phyloP scores from a whole-genome alignment of 2,797 vertebrate genomes.

The Threskiornis aethiopicus region DNA sequence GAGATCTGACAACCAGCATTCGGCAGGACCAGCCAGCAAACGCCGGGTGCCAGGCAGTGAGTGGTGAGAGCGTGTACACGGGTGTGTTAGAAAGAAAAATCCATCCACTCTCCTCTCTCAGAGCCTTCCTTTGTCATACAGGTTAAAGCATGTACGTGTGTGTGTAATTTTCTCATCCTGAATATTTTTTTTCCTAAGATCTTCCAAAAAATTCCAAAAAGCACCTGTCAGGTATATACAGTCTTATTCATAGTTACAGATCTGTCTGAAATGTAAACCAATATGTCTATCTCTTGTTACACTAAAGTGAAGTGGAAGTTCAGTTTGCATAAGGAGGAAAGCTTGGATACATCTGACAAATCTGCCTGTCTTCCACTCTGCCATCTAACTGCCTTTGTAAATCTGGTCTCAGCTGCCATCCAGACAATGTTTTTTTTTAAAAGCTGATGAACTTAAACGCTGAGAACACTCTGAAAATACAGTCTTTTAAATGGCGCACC shows the following conservation, averaged over 20 bases:
- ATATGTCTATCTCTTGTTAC: neutral
- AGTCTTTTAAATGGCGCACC: neutral
- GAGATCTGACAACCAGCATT: neutral
- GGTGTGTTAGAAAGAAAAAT: neutral
- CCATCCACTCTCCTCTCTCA: neutral
- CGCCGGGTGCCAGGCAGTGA: neutral
- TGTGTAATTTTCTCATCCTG: neutral
- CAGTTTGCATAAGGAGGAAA: neutral
- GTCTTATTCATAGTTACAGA: neutral
- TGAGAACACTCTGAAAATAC: neutral
- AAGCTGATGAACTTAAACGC: neutral
- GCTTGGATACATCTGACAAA: neutral
- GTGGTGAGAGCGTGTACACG: accelerated
- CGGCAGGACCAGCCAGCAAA: neutral
- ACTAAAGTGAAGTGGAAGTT: neutral
- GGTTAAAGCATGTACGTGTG: accelerated
- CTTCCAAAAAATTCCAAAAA: neutral
- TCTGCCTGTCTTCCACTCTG: neutral
- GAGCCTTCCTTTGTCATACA: neutral
- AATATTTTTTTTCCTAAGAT: neutral
- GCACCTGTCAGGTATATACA: neutral
- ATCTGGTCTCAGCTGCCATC: neutral
- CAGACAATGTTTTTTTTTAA: neutral
- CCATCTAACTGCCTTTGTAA: neutral
- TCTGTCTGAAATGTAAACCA: neutral